Evolutionary conservation across 2,888 invertebrate species (phyloP).

Genomic region (Baccha elongata): DNA sequence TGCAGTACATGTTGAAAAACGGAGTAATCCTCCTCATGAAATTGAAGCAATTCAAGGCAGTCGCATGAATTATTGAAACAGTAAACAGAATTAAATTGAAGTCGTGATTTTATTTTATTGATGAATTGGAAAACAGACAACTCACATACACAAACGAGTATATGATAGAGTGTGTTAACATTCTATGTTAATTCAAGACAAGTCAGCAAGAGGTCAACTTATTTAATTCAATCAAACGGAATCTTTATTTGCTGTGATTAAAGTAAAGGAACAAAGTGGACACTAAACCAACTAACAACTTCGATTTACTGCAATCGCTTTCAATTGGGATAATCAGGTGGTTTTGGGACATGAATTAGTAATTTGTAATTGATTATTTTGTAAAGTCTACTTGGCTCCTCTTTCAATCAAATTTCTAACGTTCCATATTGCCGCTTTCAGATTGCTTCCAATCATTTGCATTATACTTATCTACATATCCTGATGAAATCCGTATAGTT

Average conservation of each 20-base stretch:
- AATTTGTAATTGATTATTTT: slow-evolving; percentile 9
- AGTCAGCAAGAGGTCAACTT: slow-evolving; percentile 4
- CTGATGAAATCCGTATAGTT: too few species aligned
- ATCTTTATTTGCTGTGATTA: slow-evolving; percentile 23
- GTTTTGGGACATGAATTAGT: slow-evolving; percentile 56
- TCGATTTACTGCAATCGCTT: slow-evolving; percentile 40
- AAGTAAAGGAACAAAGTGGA: background rate
- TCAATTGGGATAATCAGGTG: slow-evolving; percentile 63
- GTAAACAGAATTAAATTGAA: slow-evolving; percentile 69
- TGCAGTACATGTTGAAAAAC: slow-evolving; percentile 5
- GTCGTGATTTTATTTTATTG: slow-evolving; percentile 72
- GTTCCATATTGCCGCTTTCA: too few species aligned
- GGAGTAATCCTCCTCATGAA: slow-evolving; percentile 10
- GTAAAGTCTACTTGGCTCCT: too few species aligned
- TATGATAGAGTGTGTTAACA: background rate
- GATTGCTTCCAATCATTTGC: too few species aligned
- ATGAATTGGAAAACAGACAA: slow-evolving; percentile 54
- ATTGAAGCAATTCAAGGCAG: slow-evolving; percentile 39
- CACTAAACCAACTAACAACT: background rate
- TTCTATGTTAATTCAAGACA: background rate
- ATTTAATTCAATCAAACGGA: slow-evolving; percentile 35
- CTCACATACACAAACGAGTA: slow-evolving; percentile 2
- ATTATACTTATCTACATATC: too few species aligned
- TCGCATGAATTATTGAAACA: slow-evolving; percentile 67
- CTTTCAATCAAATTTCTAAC: too few species aligned